These are phyloP conservation scores for Rana temporaria DNA, from an alignment of 2,113 vertebrate genomes.

Conservation along the genomic window DNA sequence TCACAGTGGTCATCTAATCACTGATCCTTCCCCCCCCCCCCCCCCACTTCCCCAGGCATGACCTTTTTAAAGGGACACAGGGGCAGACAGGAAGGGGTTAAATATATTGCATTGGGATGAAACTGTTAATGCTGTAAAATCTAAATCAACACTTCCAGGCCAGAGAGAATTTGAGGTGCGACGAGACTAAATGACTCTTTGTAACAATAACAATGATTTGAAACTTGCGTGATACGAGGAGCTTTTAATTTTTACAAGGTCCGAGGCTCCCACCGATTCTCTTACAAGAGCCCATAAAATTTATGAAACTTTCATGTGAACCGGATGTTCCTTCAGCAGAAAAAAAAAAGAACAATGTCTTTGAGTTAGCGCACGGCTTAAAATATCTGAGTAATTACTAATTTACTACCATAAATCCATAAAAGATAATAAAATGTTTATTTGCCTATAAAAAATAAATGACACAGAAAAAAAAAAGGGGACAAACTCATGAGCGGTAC, in stretches of 20 bases:
- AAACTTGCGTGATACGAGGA: neutral
- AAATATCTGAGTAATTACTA: constrained; percentile 40
- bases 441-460: constrained; percentile 58
- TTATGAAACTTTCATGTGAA: constrained; percentile 31
- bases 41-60: too few relatives aligned
- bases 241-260: neutral
- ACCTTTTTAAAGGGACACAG: too few relatives aligned
- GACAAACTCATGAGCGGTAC: constrained; percentile 44
- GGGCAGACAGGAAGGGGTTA: too few relatives aligned
- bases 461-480: constrained; percentile 46
- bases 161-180: neutral
- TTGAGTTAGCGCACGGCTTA: constrained; percentile 25
- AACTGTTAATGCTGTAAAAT: neutral
- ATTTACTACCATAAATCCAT: constrained; percentile 46
- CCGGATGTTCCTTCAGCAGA: constrained; percentile 15
- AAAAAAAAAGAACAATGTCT: neutral
- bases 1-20: too few relatives aligned
- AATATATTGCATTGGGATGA: too few relatives aligned
- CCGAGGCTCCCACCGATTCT: neutral
- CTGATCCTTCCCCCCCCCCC: too few relatives aligned
- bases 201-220: neutral
- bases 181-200: neutral
- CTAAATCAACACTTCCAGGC: neutral
- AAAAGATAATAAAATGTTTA: constrained; percentile 55
- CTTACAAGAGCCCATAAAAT: neutral